A percentile compares a stretch with the other conserved stretches of the same genome.
These are phyloP conservation scores for Maconellicoccus hirsutus DNA, from an alignment of 1,140 invertebrate genomes.

Conservation along the genomic window DNA sequence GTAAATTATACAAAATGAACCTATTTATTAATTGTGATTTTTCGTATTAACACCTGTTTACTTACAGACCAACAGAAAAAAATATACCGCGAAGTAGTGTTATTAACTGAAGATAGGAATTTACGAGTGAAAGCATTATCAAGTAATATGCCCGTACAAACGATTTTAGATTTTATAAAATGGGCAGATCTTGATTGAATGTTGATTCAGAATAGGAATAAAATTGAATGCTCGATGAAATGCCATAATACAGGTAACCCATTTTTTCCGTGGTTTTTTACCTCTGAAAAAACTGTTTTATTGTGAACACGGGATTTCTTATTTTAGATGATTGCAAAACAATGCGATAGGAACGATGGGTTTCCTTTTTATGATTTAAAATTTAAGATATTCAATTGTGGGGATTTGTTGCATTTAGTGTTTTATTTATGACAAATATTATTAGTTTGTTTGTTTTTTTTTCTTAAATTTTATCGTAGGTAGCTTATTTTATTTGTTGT, in stretches of 20 bases:
- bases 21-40: neutral
- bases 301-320: too few species aligned
- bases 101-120: slow-evolving; percentile 90
- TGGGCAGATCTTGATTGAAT: slow-evolving; percentile 59
- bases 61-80: slow-evolving; percentile 43
- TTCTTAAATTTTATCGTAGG: neutral
- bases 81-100: slow-evolving; percentile 70
- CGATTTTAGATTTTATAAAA: slow-evolving; percentile 71
- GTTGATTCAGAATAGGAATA: too few species aligned
- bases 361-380: too few species aligned
- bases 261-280: too few species aligned
- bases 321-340: too few species aligned
- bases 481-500: neutral
- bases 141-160: slow-evolving; percentile 77
- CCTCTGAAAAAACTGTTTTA: too few species aligned
- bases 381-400: neutral
- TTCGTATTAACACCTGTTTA: neutral
- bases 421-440: neutral
- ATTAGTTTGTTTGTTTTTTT: neutral
- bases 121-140: slow-evolving; percentile 83
- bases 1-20: neutral
- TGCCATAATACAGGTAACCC: too few species aligned
- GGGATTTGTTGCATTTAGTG: neutral
- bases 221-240: too few species aligned
- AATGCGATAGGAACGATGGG: too few species aligned